Conservation (phyloP, 2,113 vertebrate species). For the Semicossyphus pulcher region DNA sequence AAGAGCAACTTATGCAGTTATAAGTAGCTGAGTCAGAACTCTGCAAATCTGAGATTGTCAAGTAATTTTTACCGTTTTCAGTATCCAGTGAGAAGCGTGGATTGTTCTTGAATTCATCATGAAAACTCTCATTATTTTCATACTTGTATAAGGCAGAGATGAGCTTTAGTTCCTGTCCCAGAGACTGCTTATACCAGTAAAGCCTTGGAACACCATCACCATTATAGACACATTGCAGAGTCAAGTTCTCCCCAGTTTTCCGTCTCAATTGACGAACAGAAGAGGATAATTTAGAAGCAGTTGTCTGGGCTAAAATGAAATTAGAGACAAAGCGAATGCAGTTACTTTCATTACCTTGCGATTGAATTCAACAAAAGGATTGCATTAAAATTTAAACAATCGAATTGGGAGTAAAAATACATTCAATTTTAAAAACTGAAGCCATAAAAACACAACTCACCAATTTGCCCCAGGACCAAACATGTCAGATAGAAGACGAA, state of each 20-base stretch:
- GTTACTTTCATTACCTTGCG: no score
- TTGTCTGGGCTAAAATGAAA: conserved; percentile 2
- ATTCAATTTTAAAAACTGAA: not conserved
- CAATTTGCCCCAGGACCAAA: conserved; percentile 4
- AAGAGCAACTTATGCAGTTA: conserved; percentile 9
- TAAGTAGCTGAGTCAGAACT: conserved; percentile 57
- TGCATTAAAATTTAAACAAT: no score
- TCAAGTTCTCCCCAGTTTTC: conserved; percentile 24
- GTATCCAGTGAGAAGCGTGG: conserved; percentile 27
- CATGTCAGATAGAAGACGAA: conserved; percentile 2
- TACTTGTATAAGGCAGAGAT: not conserved
- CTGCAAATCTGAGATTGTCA: conserved; percentile 17
- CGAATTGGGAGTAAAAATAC: no score
- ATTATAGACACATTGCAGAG: conserved; percentile 8
- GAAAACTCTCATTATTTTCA: not conserved
- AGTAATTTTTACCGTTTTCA: not conserved
- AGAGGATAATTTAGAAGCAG: not conserved
- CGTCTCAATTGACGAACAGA: not conserved
- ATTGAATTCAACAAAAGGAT: no score
- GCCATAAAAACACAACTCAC: conserved; percentile 23
- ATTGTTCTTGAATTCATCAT: conserved; percentile 42
- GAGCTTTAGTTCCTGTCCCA: conserved; percentile 37
- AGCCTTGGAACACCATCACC: not conserved
- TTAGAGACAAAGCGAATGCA: not conserved
- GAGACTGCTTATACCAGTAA: conserved; percentile 60